Evolutionary conservation across 2,888 invertebrate genomes (phyloP), one percentile per base, ranked within the genome.

Genomic region (Cryptocheilus praepositus): DNA sequence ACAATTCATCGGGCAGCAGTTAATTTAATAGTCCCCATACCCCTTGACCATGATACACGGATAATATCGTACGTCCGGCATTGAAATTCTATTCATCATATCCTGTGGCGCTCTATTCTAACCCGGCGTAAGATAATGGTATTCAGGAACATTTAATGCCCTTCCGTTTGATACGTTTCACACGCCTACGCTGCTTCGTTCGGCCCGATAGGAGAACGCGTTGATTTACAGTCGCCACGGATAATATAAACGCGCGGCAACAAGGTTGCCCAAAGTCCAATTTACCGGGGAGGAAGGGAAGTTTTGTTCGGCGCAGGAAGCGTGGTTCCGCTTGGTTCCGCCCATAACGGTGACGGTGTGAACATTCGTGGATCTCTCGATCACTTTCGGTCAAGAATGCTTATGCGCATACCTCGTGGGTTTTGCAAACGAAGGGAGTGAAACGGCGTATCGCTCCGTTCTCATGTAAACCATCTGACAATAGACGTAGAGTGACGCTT

Each of bases 261-360:
- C 15, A 45, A 18, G 36, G 49, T 13, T 71, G 72, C 70, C 72
- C 74, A 81, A 83, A 81, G 76, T 79, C 73, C 76, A 83, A 84
- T 83, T 84, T 80, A 65, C 60, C n/a, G 28, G 53, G 70, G 67
- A 71, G 73, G 74, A 76, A 77, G 80, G 81, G 80, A 77, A 81
- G 82, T 83, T 83, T 81, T 68, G 74, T 77, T 73, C 79, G 81
- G 84, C 73, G 76, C 83, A 84, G 71, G 79, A 77, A 85, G 79
- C 84, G 83, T 84, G 80, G 78, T 84, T 85, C 85, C 85, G 85
- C 78, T 81, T 63, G 79, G 81, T 83, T 83, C 84, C 83, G 81
- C 83, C 83, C 80, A 81, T 85, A 85, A 85, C 83, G 84, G 83
- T 82, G 83, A 77, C 79, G 83, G 75, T 74, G 75, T 74, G 80